Conservation (phyloP, 2,113 vertebrate species). For the Cricetomys ansorgei region DNA sequence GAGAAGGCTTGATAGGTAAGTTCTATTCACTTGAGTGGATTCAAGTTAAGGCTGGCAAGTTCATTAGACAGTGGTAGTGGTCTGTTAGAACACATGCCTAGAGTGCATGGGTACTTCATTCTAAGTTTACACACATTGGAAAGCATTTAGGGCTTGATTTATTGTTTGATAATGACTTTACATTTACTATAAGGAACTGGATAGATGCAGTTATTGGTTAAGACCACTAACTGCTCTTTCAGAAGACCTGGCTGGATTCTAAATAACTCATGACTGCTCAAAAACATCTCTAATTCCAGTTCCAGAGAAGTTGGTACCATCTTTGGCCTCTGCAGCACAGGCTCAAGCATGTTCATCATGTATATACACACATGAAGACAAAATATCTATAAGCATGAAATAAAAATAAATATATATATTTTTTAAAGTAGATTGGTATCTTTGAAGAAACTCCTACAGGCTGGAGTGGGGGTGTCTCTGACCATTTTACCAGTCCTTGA, state of each 20-base stretch:
- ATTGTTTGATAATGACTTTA: conserved; percentile 60
- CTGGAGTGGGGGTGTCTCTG: too few species aligned
- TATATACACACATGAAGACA: background rate
- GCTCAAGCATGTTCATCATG: background rate
- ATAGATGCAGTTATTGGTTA: background rate
- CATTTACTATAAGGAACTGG: background rate
- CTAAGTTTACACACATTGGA: conserved; percentile 27
- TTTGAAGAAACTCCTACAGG: too few species aligned
- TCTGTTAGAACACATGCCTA: background rate
- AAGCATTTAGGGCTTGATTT: conserved; percentile 63
- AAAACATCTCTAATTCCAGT: background rate
- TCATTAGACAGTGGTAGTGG: background rate
- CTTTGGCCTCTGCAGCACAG: background rate
- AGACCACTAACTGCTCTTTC: background rate
- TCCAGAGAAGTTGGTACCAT: background rate
- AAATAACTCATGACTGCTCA: background rate
- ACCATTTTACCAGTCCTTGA: too few species aligned
- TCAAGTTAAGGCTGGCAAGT: background rate
- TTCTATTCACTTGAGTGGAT: background rate
- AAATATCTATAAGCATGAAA: background rate
- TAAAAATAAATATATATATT: background rate
- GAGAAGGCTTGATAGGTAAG: background rate
- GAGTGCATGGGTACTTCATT: background rate
- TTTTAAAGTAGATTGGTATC: too few species aligned
- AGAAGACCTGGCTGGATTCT: background rate